Evolutionary conservation across 2,797 vertebrate species (phyloP).

Genomic region (Sebastes matsubarae): DNA sequence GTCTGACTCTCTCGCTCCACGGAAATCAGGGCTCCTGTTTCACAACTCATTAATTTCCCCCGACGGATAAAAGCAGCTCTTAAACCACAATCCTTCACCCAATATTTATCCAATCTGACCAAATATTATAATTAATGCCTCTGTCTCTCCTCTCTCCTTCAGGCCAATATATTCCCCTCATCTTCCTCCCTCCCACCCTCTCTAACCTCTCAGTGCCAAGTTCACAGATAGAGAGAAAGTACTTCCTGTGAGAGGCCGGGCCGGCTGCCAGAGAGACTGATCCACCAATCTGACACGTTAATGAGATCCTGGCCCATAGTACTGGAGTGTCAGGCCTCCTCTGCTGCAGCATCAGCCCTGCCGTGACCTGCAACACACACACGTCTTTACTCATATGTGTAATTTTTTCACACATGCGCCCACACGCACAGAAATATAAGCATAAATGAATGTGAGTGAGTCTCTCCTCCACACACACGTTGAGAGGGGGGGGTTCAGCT

Average conservation of each 20-base stretch:
- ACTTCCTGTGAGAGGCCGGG: constrained; percentile 83
- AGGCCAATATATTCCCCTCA: constrained; percentile 56
- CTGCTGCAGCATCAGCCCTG: constrained; percentile 82
- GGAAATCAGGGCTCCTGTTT: constrained; percentile 21
- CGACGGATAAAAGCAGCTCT: constrained; percentile 48
- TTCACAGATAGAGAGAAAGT: constrained; percentile 81
- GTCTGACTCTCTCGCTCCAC: constrained; percentile 1
- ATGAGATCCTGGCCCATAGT: constrained; percentile 88
- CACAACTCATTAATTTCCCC: constrained; percentile 30
- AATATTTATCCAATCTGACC: constrained; percentile 77
- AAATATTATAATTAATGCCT: constrained; percentile 76
- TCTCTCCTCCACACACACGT: constrained; percentile 7
- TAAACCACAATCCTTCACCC: constrained; percentile 59
- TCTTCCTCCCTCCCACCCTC: constrained; percentile 29
- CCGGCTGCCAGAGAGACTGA: constrained; percentile 88
- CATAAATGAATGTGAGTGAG: constrained; percentile 38
- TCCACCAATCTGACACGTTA: constrained; percentile 95
- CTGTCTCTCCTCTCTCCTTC: constrained; percentile 34
- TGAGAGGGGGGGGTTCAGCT: constrained; percentile 86
- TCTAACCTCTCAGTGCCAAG: constrained; percentile 77
- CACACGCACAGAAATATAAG: constrained; percentile 40
- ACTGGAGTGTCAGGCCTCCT: constrained; percentile 86
- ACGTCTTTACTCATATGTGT: constrained; percentile 28
- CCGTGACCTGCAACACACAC: constrained; percentile 59
- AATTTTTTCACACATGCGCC: constrained; percentile 40